Conservation (phyloP, 2,888 invertebrate species). For the Callinectes sapidus region DNA sequence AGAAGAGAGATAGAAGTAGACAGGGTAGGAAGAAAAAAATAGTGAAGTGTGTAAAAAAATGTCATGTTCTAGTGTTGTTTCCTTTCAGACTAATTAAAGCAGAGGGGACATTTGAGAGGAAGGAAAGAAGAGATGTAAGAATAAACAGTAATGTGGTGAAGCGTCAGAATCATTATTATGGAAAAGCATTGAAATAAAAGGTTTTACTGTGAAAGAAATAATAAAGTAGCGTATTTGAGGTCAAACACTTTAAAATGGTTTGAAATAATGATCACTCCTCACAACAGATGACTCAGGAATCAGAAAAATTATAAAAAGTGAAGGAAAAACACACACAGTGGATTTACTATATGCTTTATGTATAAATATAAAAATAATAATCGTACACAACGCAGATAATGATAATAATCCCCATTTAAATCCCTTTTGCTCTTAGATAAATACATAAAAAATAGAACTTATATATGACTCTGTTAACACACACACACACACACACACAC, state of each 20-base stretch:
- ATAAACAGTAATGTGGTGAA: no score
- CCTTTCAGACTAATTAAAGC: no score
- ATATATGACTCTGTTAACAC: background rate
- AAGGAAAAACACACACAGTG: background rate
- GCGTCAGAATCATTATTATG: no score
- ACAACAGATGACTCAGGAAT: background rate
- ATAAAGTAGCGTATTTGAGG: background rate
- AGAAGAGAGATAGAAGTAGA: background rate
- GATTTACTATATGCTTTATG: background rate
- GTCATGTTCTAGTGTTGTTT: no score
- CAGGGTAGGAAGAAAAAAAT: background rate
- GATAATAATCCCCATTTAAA: background rate
- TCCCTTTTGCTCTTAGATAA: background rate
- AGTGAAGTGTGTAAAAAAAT: background rate
- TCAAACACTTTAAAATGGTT: background rate
- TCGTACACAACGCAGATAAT: no score
- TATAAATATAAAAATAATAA: background rate
- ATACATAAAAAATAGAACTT: background rate
- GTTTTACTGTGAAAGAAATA: no score
- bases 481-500: background rate
- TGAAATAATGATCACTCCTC: background rate
- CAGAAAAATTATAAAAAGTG: background rate
- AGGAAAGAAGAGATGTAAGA: background rate
- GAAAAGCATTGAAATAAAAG: no score
- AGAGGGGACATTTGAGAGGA: background rate